phyloP scores from a whole-genome alignment of 2,888 invertebrate species.

The Galerucella pusilla region DNA sequence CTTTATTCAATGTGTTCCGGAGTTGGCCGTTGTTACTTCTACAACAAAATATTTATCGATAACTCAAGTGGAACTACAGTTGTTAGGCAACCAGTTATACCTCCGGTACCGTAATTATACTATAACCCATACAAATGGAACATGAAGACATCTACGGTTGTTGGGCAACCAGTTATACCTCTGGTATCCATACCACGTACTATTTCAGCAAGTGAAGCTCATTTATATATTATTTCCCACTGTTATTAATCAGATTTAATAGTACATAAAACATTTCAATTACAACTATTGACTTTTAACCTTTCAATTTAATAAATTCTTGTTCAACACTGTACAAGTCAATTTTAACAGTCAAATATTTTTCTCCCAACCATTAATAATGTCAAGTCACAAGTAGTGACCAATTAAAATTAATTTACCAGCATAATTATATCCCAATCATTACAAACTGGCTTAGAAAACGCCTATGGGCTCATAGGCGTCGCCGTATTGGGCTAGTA shows the following conservation, averaged over 20 bases:
- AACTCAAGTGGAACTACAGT: too few species aligned
- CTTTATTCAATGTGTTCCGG: conserved; percentile 83
- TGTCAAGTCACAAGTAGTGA: not conserved
- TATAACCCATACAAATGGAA: too few species aligned
- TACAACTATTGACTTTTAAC: not conserved
- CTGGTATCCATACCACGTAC: too few species aligned
- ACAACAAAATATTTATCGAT: conserved; percentile 25
- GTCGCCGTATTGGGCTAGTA: not conserved
- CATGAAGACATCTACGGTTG: too few species aligned
- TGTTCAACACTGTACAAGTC: conserved; percentile 1
- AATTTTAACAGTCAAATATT: conserved; percentile 2
- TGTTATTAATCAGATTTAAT: not conserved
- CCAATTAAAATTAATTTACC: conserved; percentile 17
- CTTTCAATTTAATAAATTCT: not conserved
- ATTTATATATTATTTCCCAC: not conserved
- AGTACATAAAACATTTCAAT: not conserved
- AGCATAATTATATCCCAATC: conserved; percentile 10
- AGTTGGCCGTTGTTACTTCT: conserved; percentile 76
- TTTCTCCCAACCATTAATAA: not conserved
- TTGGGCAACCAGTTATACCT: too few species aligned
- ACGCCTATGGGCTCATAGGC: not conserved
- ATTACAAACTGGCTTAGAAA: not conserved
- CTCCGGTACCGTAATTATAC: too few species aligned
- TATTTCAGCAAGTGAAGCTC: too few species aligned
- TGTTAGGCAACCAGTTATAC: too few species aligned